These are phyloP conservation scores for Cantharis nigra DNA, from an alignment of 2,888 invertebrate species.

Conservation along the genomic window DNA sequence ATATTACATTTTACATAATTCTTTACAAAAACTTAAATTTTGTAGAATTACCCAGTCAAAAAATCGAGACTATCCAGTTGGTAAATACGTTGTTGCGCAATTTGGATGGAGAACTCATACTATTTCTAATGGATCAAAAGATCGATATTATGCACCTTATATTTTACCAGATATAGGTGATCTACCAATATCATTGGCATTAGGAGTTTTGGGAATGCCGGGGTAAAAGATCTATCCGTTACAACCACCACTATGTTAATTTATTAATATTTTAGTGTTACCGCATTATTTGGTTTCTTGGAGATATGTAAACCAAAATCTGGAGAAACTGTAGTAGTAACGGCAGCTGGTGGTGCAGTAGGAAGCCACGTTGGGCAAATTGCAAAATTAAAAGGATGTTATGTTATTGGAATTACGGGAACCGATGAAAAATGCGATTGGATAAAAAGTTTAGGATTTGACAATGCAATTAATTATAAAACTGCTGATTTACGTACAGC, in stretches of 20 bases:
- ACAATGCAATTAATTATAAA: slow-evolving; percentile 75
- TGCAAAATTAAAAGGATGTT: slow-evolving; percentile 72
- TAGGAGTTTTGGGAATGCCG: slow-evolving; percentile 74
- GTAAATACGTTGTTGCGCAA: slow-evolving; percentile 64
- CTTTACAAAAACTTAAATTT: slow-evolving; percentile 25
- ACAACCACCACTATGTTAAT: background rate
- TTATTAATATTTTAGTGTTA: slow-evolving; percentile 61
- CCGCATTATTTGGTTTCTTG: slow-evolving; percentile 75
- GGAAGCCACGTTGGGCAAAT: slow-evolving; percentile 80
- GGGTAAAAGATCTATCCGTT: slow-evolving; percentile 60
- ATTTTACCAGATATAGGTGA: slow-evolving; percentile 64
- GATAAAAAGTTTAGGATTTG: slow-evolving; percentile 70
- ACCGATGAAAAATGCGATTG: slow-evolving; percentile 72
- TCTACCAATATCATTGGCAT: slow-evolving; percentile 64
- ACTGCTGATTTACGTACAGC: slow-evolving; percentile 59
- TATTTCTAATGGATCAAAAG: slow-evolving; percentile 52
- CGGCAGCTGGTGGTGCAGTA: slow-evolving; percentile 78
- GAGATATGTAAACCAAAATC: slow-evolving; percentile 72
- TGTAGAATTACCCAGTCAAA: slow-evolving; percentile 70
- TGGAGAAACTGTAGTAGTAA: slow-evolving; percentile 75
- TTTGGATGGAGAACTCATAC: slow-evolving; percentile 74
- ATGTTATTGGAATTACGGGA: slow-evolving; percentile 74
- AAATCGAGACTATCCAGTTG: slow-evolving; percentile 67
- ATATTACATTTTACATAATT: background rate
- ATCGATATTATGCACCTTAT: slow-evolving; percentile 62